These are phyloP conservation scores for Iselma pallidipennis DNA, from an alignment of 2,888 invertebrate genomes.

Conservation along the genomic window DNA sequence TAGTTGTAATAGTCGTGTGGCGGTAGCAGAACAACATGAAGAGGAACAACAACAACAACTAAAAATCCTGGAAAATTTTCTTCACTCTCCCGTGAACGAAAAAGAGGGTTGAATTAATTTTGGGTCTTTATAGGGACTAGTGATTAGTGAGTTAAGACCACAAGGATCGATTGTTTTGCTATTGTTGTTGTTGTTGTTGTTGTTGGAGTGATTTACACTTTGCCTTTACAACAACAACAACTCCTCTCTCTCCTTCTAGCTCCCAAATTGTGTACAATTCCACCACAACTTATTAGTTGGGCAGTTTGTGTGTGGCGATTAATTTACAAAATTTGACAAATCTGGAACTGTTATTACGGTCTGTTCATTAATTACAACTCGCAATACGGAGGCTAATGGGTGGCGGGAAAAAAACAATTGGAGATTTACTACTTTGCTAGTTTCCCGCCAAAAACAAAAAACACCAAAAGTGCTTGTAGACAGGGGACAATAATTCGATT, in stretches of 20 bases:
- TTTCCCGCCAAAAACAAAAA: too few relatives aligned
- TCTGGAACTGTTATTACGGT: neutral
- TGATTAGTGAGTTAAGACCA: neutral
- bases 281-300: neutral
- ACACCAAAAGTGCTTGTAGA: too few relatives aligned
- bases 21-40: neutral
- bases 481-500: too few relatives aligned
- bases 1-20: too few relatives aligned
- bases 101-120: too few relatives aligned
- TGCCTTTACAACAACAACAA: too few relatives aligned
- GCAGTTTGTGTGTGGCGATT: neutral
- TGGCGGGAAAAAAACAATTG: slow-evolving; percentile 12
- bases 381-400: too few relatives aligned
- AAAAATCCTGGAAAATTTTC: too few relatives aligned
- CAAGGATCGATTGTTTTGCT: neutral
- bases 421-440: too few relatives aligned
- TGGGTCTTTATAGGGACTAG: neutral
- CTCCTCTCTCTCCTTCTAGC: too few relatives aligned
- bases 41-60: neutral
- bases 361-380: neutral
- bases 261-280: too few relatives aligned
- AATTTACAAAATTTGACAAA: neutral
- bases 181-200: neutral
- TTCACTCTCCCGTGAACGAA: too few relatives aligned
- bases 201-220: neutral